Base-by-base conservation (phyloP, 2,113 vertebrate genomes). In the Stegastes partitus region DNA sequence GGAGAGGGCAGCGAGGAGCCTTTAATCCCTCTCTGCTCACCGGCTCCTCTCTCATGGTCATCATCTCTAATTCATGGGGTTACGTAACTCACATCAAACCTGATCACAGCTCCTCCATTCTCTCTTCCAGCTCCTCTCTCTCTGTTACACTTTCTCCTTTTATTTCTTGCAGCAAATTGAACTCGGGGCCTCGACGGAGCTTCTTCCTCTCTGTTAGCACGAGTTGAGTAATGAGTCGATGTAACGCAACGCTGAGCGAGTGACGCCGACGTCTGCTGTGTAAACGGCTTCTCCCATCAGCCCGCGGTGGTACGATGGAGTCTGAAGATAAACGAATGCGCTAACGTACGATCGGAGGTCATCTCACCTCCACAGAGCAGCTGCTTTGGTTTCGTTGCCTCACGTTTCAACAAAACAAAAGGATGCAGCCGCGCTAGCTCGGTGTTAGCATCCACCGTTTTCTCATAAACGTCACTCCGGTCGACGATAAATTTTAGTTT, bases 1-100 rank as follows among this genome's bases (percentile, higher is more conserved):
- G 83, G 47, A 80, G 84, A 87, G 89, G 87, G 87, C 91, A 90
- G 89, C 56, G 79, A 70, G 81, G 65, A 90, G 85, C 69, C 87
- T 91, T 86, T 93, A 87, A 92, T 89, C 85, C 79, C 6, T 12
- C 53, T 73, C 51, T 81, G 74, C 86, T 89, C 74, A 62, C 65
- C 59, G 70, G 69, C 80, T 71, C 19, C 76, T 75, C 84, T 86
- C 88, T 84, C 87, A 72, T 81, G 79, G 83, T 64, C 86, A 81
- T 83, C 91, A 93, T 94, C 86, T 91, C 83, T 92, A 89, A 93
- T 93, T 93, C 89, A 93, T 91, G 72, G 58, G 66, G 85, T 94
- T 93, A 87, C 74, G 86, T 83, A 90, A 93, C 84, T 58, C 73
- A 51, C 84, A 81, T 87, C 81, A 84, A 87, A 82, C 79, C 84